Evolutionary conservation across 2,888 invertebrate species (phyloP).

Genomic region (Thymelicus lineola): DNA sequence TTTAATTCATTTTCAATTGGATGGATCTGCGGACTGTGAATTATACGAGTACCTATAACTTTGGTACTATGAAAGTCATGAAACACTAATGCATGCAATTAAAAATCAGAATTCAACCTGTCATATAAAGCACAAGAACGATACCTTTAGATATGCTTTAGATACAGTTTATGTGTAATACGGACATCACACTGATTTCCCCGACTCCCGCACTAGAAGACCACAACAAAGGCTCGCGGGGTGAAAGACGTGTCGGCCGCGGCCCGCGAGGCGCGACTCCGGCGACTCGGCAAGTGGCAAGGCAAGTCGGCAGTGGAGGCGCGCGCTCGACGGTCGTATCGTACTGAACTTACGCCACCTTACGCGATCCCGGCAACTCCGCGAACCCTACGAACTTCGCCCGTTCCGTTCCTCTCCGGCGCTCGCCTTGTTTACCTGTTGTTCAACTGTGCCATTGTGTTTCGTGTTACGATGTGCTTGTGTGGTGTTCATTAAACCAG

Average conservation of each 20-base stretch:
- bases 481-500: slow-evolving; percentile 25
- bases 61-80: no score
- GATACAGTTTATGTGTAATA: no score
- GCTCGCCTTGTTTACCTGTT: slow-evolving; percentile 6
- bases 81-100: no score
- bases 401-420: not conserved
- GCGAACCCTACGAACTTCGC: slow-evolving; percentile 30
- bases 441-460: slow-evolving; percentile 21
- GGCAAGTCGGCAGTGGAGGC: not conserved
- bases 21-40: no score
- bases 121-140: no score
- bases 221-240: slow-evolving; percentile 10
- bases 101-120: no score
- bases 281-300: no score
- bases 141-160: no score
- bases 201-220: not conserved
- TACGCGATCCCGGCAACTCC: not conserved
- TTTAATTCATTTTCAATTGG: no score
- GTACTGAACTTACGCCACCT: not conserved
- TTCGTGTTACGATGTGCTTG: slow-evolving; percentile 30
- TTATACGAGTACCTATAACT: no score
- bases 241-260: slow-evolving; percentile 8
- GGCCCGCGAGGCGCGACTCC: not conserved
- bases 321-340: not conserved
- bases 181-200: not conserved